Evolutionary conservation across 1,140 invertebrate species (phyloP).

Genomic region (Trichonephila clavipes): DNA sequence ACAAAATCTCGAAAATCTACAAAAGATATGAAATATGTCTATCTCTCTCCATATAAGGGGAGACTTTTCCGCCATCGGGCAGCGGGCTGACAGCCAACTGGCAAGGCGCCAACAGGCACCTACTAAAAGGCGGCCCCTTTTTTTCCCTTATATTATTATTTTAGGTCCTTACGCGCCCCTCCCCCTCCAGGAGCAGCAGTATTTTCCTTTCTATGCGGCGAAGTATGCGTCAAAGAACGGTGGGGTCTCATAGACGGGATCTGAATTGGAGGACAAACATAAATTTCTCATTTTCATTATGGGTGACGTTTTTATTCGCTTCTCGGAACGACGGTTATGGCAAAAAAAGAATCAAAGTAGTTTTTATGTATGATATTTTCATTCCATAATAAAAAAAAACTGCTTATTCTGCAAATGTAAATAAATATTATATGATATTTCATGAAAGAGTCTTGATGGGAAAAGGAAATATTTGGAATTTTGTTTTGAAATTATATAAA

Average conservation of each 20-base stretch:
- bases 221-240: slow-evolving; percentile 38
- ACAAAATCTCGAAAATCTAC: slow-evolving; percentile 33
- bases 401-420: not conserved
- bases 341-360: not conserved
- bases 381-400: not conserved
- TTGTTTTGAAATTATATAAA: no score
- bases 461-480: no score
- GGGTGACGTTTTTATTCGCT: slow-evolving; percentile 41
- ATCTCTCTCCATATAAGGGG: not conserved
- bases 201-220: slow-evolving; percentile 37
- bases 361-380: not conserved
- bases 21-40: slow-evolving; percentile 45
- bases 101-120: slow-evolving; percentile 46
- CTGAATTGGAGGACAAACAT: slow-evolving; percentile 35
- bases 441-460: no score
- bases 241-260: not conserved
- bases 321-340: not conserved
- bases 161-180: slow-evolving; percentile 16
- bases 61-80: not conserved
- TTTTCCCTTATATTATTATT: slow-evolving; percentile 14
- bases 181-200: slow-evolving; percentile 7
- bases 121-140: slow-evolving; percentile 46
- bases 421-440: not conserved
- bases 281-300: slow-evolving; percentile 48
- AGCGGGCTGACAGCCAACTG: slow-evolving; percentile 53